A percentile compares a stretch with the other conserved stretches of the same genome.
phyloP scores from a whole-genome alignment of 2,888 invertebrate genomes.

The Chrysolina haemoptera region DNA sequence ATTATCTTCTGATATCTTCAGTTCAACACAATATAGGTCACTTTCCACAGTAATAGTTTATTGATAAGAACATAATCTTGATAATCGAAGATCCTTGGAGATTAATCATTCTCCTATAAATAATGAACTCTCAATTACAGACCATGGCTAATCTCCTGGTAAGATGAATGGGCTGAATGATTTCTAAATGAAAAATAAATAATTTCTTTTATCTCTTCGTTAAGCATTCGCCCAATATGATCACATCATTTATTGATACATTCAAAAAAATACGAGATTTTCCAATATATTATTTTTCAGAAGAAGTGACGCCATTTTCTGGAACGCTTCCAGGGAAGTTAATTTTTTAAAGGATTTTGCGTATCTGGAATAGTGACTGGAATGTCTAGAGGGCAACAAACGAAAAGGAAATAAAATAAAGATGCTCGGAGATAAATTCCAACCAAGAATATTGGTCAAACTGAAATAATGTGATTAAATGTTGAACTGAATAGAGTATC shows the following conservation, averaged over 20 bases:
- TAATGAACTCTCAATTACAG: too few relatives aligned
- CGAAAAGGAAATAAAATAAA: slow-evolving; percentile 14
- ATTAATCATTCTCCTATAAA: too few relatives aligned
- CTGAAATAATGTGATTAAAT: slow-evolving; percentile 30
- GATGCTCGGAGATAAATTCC: slow-evolving; percentile 29
- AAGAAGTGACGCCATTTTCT: slow-evolving; percentile 10
- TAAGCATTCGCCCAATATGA: not conserved
- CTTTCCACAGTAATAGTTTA: too few relatives aligned
- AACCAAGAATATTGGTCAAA: slow-evolving; percentile 28
- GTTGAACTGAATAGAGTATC: too few relatives aligned
- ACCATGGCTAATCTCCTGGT: too few relatives aligned
- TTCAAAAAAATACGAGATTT: not conserved
- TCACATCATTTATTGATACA: slow-evolving; percentile 4
- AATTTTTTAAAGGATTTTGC: slow-evolving; percentile 25
- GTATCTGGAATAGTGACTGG: not conserved
- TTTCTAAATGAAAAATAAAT: not conserved
- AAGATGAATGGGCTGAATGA: too few relatives aligned
- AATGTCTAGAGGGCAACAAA: too few relatives aligned
- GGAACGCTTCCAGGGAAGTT: slow-evolving; percentile 23
- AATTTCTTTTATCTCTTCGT: not conserved
- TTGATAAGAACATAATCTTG: too few relatives aligned
- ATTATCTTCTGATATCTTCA: too few relatives aligned
- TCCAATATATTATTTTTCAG: not conserved
- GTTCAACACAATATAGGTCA: too few relatives aligned
- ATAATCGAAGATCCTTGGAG: too few relatives aligned